Percentiles rank a stretch among this genome's conserved stretches.
Evolutionary conservation across 2,888 invertebrate species (phyloP).

Genomic region (Muschampia plurimacula): DNA sequence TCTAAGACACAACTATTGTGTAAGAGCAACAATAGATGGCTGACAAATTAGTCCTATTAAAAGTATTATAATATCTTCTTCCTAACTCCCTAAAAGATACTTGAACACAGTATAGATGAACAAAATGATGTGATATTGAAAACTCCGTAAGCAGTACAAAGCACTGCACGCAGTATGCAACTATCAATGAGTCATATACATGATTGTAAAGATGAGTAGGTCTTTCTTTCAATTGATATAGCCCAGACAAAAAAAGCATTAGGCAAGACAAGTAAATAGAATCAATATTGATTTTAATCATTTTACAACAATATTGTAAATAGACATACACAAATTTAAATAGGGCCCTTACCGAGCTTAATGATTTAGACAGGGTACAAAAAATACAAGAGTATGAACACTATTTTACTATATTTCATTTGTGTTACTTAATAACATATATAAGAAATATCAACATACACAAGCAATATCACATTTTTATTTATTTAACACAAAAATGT

Average conservation of each 20-base stretch:
- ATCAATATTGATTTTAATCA: not conserved
- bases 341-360: no score
- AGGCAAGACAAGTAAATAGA: not conserved
- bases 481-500: not conserved
- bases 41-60: no score
- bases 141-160: not conserved
- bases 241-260: not conserved
- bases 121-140: not conserved
- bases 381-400: not conserved
- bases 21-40: no score
- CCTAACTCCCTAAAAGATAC: no score
- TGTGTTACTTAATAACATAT: not conserved
- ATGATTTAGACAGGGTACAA: not conserved
- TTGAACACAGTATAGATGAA: no score
- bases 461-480: not conserved
- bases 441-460: not conserved
- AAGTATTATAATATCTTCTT: no score
- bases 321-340: no score
- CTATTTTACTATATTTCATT: not conserved
- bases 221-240: not conserved
- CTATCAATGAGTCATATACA: conserved; percentile 5
- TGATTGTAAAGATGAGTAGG: conserved; percentile 11
- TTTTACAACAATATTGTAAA: not conserved
- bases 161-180: not conserved
- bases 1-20: no score